Evolutionary conservation across 2,113 vertebrate species (phyloP), one percentile per base, ranked within the genome.

Genomic region (Struthio camelus): DNA sequence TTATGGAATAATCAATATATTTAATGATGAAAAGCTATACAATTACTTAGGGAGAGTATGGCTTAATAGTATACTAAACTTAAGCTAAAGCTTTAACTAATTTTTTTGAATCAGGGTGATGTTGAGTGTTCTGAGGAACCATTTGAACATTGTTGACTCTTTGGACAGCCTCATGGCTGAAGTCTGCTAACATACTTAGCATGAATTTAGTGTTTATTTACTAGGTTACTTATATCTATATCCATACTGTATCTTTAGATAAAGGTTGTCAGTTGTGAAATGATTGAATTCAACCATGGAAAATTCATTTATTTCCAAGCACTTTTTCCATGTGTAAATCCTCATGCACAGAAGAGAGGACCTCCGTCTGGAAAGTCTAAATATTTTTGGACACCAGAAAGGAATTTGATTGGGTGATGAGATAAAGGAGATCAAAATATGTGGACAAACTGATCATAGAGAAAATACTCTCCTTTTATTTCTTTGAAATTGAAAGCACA

Each of bases 291-390:
- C 5, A 36, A 4, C 10, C 8, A 69, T 1, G 42, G 44, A 69
- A 80, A 65, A 83, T 54, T 28, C 1, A 7, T 53, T 56, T 62
- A 24, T 80, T 91, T 80, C 14, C 15, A 30, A 40, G 23, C 50
- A 83, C 34, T 54, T 73, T 75, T 81, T 77, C 5, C 64, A 91
- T 56, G 27, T 54, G 19, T 4, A 71, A 38, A 58, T 79, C 5
- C 7, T 53, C 14, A 17, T 11, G 4, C 48, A 28, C 8, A 59
- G 17, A 64, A n/a, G 5, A 84, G 10, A 22, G 50, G 50, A 56
- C 28, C 15, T 36, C n/a, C 24, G 15, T 20, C 27, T 0, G 0
- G 24, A 51, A 50, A 28, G 0, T 10, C 14, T 86, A 61, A 61
- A 10, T 42, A 22, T 89, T 89, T 65, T 87, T 54, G 24, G 54